These are phyloP conservation scores for Melanophora roralis DNA, from an alignment of 2,888 invertebrate genomes.

Conservation along the genomic window DNA sequence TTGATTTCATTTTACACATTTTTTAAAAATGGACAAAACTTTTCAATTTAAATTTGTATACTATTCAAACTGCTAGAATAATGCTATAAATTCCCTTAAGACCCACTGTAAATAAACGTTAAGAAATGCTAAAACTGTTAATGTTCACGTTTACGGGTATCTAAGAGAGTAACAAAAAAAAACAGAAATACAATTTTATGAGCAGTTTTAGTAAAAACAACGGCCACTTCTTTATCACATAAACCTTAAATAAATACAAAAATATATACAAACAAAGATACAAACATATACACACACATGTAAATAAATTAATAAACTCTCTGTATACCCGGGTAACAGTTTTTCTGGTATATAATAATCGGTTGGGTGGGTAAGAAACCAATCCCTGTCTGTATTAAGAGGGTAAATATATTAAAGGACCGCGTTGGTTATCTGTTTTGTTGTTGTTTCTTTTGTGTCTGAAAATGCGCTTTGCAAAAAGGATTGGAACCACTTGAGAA, in stretches of 20 bases:
- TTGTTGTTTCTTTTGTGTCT: too few species aligned
- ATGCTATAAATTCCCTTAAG: neutral
- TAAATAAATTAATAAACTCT: neutral
- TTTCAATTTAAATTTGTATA: too few species aligned
- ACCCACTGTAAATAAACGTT: neutral
- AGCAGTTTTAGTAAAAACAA: conserved; percentile 39
- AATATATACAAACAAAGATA: neutral
- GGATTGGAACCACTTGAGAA: too few species aligned
- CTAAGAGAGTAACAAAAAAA: conserved; percentile 27
- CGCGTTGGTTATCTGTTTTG: too few species aligned
- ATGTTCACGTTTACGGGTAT: conserved; percentile 11
- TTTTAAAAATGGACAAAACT: too few species aligned
- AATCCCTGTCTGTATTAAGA: too few species aligned
- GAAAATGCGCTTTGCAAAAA: too few species aligned
- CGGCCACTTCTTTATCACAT: conserved; percentile 38
- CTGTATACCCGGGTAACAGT: neutral
- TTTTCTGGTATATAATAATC: too few species aligned
- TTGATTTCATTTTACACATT: too few species aligned
- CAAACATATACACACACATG: neutral
- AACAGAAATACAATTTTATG: conserved; percentile 10
- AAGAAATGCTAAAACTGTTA: neutral
- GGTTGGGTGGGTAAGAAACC: too few species aligned
- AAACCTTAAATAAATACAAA: conserved; percentile 15
- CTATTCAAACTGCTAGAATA: too few species aligned
- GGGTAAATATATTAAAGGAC: too few species aligned